Evolutionary conservation across 2,113 vertebrate species (phyloP).

Genomic region (Peromyscus polionotus): DNA sequence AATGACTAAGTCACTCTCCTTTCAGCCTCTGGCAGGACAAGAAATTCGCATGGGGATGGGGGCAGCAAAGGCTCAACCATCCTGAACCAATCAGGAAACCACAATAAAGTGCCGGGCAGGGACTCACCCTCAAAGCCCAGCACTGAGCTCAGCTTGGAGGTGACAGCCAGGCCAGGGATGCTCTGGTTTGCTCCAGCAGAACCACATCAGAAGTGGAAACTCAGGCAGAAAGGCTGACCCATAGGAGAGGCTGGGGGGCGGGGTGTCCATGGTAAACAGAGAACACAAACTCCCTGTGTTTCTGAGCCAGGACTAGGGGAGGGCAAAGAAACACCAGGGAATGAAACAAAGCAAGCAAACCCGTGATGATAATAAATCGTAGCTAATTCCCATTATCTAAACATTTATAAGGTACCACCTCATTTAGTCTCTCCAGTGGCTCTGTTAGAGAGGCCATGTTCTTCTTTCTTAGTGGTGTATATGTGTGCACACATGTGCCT

Average conservation of each 20-base stretch:
- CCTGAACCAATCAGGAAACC: conserved; percentile 89
- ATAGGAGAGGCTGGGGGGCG: neutral
- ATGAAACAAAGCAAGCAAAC: neutral
- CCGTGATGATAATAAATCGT: neutral
- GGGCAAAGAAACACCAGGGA: neutral
- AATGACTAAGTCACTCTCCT: conserved; percentile 87
- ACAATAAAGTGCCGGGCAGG: conserved; percentile 86
- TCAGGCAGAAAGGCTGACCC: conserved; percentile 15
- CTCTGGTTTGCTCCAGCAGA: conserved; percentile 62
- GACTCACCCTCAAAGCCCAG: conserved; percentile 86
- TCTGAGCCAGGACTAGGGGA: conserved; percentile 20
- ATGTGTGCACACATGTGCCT: neutral
- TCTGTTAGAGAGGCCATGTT: neutral
- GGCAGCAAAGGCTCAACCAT: conserved; percentile 86
- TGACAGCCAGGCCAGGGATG: conserved; percentile 80
- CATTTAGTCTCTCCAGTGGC: neutral
- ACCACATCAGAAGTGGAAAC: conserved; percentile 74
- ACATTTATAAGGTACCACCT: neutral
- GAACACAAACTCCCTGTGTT: conserved; percentile 5
- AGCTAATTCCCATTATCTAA: conserved; percentile 1
- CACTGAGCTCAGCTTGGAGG: conserved; percentile 81
- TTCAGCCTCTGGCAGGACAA: conserved; percentile 80
- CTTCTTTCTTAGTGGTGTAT: neutral
- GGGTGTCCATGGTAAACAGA: conserved; percentile 28
- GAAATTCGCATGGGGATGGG: conserved; percentile 81